Evolutionary conservation across 2,888 invertebrate species (phyloP), one percentile per base, ranked within the genome.

Genomic region (Drosophila borealis): DNA sequence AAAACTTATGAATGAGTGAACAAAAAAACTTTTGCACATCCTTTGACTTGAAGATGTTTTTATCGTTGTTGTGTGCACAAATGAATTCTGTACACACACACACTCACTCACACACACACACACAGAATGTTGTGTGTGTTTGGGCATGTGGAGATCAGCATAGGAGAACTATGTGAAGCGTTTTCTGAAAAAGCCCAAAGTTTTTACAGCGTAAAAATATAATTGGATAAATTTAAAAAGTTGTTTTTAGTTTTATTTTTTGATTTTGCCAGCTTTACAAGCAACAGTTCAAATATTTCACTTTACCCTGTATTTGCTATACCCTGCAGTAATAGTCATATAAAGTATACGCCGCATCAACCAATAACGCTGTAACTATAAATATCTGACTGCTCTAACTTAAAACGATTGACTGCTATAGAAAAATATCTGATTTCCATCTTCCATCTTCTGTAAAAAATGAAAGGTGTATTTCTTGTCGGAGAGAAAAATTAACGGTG

Each of bases 1-100:
- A 85, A 85, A 85, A 88, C 84, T 85, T 85, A 85, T 89, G 84
- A 89, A 88, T 89, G 84, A 89, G 77, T 85, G 89, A 88, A 84
- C 89, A 89, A 84, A 80, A 74, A 80, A 87, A 89, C 74, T 85
- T 89, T 70, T 70, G 70, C 88, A 80, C 89, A 85, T 89, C 88
- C 88, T 89, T 74, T 74, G 84, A 88, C 89, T 87, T 89, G 72
- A 85, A 87, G 81, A 88, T 85, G 88, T 89, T 89, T 80, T 84
- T 83, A 80, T 89, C 73, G 84, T 84, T 79, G 86, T 85, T 84
- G 88, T 85, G 81, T 83, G 67, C 82, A 72, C 78, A 84, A 86
- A 86, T 88, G 80, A 76, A 79, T 79, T 62, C 51, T 41, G 45
- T 59, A 45, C 44, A 33, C 61, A 44, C 63, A 19, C 41, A 19